phyloP scores from a whole-genome alignment of 2,797 vertebrate genomes.

The Mus minutoides region DNA sequence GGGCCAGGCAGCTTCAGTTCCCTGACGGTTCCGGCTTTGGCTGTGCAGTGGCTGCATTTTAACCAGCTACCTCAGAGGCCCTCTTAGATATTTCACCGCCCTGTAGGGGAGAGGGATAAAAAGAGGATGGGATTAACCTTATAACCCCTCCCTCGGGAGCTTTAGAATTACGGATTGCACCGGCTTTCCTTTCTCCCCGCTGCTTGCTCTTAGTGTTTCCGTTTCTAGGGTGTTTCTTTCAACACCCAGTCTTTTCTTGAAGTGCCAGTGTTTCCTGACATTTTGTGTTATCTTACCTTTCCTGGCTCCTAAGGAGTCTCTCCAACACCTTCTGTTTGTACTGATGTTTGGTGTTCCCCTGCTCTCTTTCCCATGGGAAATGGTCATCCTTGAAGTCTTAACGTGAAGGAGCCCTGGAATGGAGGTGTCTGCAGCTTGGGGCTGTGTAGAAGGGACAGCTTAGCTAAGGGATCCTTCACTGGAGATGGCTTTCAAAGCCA shows the following conservation, averaged over 20 bases:
- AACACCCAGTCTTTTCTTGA: background rate
- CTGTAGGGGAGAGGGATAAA: constrained; percentile 49
- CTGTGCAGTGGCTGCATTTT: background rate
- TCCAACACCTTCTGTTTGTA: background rate
- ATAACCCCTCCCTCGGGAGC: constrained; percentile 3
- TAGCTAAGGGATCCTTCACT: background rate
- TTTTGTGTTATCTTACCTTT: background rate
- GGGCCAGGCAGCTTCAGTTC: constrained; percentile 37
- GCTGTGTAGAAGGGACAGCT: background rate
- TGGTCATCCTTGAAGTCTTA: background rate
- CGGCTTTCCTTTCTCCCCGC: background rate
- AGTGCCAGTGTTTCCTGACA: background rate
- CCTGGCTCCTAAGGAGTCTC: background rate
- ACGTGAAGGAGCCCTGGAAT: background rate
- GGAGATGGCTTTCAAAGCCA: constrained; percentile 20
- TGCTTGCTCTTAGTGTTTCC: too few relatives aligned
- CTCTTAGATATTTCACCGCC: background rate
- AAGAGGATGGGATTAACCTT: background rate
- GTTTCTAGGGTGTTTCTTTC: background rate
- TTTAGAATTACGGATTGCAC: background rate
- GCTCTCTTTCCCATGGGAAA: background rate
- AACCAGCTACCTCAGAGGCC: background rate
- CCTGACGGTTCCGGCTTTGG: background rate
- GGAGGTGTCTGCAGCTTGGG: background rate
- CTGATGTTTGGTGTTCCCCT: background rate